Evolutionary conservation across 2,888 invertebrate species (phyloP).

Genomic region (Anoplius nigerrimus): DNA sequence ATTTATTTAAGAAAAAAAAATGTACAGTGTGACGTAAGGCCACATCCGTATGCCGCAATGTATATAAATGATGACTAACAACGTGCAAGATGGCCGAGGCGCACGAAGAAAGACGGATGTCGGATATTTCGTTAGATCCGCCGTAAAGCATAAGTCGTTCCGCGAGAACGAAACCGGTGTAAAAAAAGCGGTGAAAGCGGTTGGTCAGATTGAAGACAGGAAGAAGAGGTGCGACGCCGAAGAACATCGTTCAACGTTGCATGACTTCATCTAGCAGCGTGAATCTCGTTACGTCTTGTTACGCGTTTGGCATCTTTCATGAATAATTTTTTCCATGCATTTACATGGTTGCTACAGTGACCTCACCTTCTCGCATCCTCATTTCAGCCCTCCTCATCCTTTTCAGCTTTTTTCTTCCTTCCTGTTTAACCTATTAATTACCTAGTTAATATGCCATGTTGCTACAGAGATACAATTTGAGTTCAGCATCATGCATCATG

Average conservation of each 20-base stretch:
- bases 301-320: constrained; percentile 58
- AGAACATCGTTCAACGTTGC: constrained; percentile 23
- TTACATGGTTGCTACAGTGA: constrained; percentile 51
- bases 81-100: too few species aligned
- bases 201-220: constrained; percentile 7
- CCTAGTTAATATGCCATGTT: too few species aligned
- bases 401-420: constrained; percentile 7
- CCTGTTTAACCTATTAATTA: background rate
- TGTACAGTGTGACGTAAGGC: too few species aligned
- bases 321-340: constrained; percentile 64
- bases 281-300: constrained; percentile 64
- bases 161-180: too few species aligned
- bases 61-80: too few species aligned
- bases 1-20: too few species aligned
- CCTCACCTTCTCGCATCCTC: constrained; percentile 12
- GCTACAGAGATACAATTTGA: background rate
- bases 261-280: constrained; percentile 27
- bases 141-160: too few species aligned
- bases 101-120: too few species aligned
- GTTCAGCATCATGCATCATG: background rate
- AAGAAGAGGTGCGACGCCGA: constrained; percentile 24
- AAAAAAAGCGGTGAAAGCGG: too few species aligned
- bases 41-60: too few species aligned
- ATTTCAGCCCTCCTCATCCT: background rate
- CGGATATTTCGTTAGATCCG: too few species aligned